Base-by-base conservation (phyloP, 2,797 vertebrate species). In the Synaphobranchus kaupii region DNA sequence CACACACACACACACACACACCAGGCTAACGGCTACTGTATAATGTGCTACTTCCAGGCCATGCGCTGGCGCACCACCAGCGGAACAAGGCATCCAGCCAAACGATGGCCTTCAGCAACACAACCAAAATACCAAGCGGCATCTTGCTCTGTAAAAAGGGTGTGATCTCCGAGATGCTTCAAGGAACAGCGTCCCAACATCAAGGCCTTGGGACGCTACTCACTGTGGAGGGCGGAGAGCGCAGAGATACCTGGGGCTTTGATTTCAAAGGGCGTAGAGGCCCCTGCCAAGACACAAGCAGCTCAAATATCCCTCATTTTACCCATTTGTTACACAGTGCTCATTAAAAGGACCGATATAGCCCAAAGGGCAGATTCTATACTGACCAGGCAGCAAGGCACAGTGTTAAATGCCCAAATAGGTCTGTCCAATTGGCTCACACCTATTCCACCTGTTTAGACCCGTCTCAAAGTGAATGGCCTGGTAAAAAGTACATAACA, bases 11-110 rank as follows among this genome's bases (percentile, higher is more conserved):
- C 6, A 13, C 58, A 22, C 17, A 60, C 58, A 17, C 15, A 17
- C 15, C 13, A 20, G 5, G 22, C 56, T 17, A 81, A 20, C n/a
- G 20, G 20, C 17, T 76, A 12, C 12, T 50, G 47, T 22, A 31
- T 17, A 25, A 13, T 81, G 78, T 25, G 20, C 17, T 81, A 6
- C 44, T 80, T 25, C 1, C 44, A 50, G 20, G 25, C 17, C 44
- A 10, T n/a, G 78, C n/a, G 78, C 47, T 25, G 54, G 48, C 2
- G 12, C 83, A 83, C 86, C 86, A 88, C 84, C 87, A 87, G 86
- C 90, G 88, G 86, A 84, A 66, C 58, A 73, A 89, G 91, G 91
- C 92, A 85, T 39, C 54, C 31, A 31, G 90, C 89, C 89, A 91
- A 82, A 83, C 80, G 81, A 44, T 85, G 81, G 76, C 73, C 60